Evolutionary conservation across 1,140 invertebrate species (phyloP).

Genomic region (Zelostemma sp.): DNA sequence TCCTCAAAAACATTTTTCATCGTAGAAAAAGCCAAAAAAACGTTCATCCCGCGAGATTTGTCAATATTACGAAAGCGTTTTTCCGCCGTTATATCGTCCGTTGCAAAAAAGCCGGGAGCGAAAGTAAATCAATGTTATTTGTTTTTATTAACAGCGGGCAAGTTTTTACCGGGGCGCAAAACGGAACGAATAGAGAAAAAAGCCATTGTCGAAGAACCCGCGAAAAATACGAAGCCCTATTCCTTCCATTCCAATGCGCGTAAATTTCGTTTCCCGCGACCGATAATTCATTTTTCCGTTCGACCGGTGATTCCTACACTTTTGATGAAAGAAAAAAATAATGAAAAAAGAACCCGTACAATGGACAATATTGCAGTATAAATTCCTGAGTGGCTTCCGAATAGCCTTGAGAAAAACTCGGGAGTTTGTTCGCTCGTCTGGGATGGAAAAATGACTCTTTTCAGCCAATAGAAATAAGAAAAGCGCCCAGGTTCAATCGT

Average conservation of each 20-base stretch:
- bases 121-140: too few species aligned
- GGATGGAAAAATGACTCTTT: conserved; percentile 41
- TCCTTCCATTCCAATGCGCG: not conserved
- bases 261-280: not conserved
- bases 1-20: too few species aligned
- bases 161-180: too few species aligned
- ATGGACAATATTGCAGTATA: conserved; percentile 24
- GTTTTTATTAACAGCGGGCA: too few species aligned
- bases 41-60: too few species aligned
- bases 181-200: too few species aligned
- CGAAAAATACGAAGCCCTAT: too few species aligned
- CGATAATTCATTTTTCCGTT: not conserved
- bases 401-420: conserved; percentile 21
- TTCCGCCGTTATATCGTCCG: too few species aligned
- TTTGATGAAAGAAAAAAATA: not conserved
- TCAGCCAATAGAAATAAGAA: conserved; percentile 44
- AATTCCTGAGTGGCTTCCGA: conserved; percentile 28
- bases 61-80: too few species aligned
- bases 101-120: too few species aligned
- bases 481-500: conserved; percentile 31
- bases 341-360: not conserved
- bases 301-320: not conserved
- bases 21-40: too few species aligned
- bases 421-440: conserved; percentile 20
- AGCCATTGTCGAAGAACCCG: too few species aligned